A percentile compares a stretch with the other conserved stretches of the same genome.
phyloP scores from a whole-genome alignment of 2,888 invertebrate genomes.

The Eristalis tenax region DNA sequence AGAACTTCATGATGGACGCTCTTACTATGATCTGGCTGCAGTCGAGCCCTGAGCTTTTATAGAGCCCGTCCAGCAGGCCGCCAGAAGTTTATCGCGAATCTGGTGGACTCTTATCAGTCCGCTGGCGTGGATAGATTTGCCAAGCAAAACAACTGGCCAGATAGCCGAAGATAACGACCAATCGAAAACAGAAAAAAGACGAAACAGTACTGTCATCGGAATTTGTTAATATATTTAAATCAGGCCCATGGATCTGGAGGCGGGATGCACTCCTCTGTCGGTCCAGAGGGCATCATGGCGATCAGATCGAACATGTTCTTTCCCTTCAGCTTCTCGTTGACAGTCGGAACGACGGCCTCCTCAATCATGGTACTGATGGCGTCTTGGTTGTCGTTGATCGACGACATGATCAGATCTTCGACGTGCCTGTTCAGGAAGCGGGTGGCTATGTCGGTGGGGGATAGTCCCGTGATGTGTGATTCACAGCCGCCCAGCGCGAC shows the following conservation, averaged over 20 bases:
- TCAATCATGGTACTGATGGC: slow-evolving; percentile 76
- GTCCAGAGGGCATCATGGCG: slow-evolving; percentile 41
- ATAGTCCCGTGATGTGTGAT: slow-evolving; percentile 76
- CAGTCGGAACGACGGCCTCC: slow-evolving; percentile 74
- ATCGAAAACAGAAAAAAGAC: slow-evolving; percentile 10
- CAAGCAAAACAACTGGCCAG: not conserved
- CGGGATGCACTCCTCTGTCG: slow-evolving; percentile 74
- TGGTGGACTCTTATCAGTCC: not conserved
- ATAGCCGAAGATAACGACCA: not conserved
- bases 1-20: slow-evolving; percentile 68
- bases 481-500: slow-evolving; percentile 74
- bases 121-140: not conserved
- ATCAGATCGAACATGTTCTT: slow-evolving; percentile 70
- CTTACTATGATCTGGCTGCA: not conserved
- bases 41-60: slow-evolving; percentile 5
- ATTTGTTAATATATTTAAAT: slow-evolving; percentile 33
- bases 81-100: not conserved
- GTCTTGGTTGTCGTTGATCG: slow-evolving; percentile 75
- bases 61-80: not conserved
- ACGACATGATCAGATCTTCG: slow-evolving; percentile 74
- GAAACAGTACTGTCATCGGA: not conserved
- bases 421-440: slow-evolving; percentile 75
- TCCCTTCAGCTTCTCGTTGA: slow-evolving; percentile 77
- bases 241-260: slow-evolving; percentile 78
- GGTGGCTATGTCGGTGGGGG: slow-evolving; percentile 75